Base-by-base conservation (phyloP, 2,888 invertebrate genomes). In the Galerucella nymphaeae region DNA sequence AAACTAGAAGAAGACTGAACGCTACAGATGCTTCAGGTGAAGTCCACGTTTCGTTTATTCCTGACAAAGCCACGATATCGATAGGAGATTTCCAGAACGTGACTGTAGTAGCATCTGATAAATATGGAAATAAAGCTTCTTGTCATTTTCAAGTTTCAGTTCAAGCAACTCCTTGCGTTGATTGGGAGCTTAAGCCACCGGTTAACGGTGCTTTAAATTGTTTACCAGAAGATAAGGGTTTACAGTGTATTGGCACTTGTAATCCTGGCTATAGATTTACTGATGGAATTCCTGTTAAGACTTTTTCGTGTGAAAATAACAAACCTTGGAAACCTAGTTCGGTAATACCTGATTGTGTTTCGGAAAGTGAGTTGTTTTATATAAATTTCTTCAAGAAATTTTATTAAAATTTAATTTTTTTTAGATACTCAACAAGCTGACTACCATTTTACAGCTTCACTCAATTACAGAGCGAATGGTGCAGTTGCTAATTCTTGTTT, bases 141-240 rank as follows among this genome's bases (percentile, higher is more conserved):
- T 98, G 98, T 84, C 92, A 96, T 84, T 98, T 98, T 91, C 97
- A 97, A 88, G 93, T 95, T 4, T 94, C 96, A 0, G 96, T 97
- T 0, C 95, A 96, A 89, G 96, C 97, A 0, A 95, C 96, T 0
- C 95, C 96, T 14, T 98, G 98, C 82, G 96, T 97, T 0, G 95
- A 96, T 81, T 97, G 97, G 96, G 97, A 98, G 83, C 86, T 98
- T 8, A 93, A 93, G 84, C 92, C 95, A 5, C 97, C 98, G 0
- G 93, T 94, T 0, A 93, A 97, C 85, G 97, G 97, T 61, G 94
- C 93, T 63, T 88, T 97, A 41, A 96, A 96, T 83, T 97, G 97
- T 82, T 87, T 95, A 14, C 93, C 95, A 20, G 93, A 94, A 4
- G 95, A 95, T 71, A 90, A 91, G 81, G 95, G 95, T 70, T 89